Base-by-base conservation (phyloP, 2,888 invertebrate species). In the Tiliacea aurago region DNA sequence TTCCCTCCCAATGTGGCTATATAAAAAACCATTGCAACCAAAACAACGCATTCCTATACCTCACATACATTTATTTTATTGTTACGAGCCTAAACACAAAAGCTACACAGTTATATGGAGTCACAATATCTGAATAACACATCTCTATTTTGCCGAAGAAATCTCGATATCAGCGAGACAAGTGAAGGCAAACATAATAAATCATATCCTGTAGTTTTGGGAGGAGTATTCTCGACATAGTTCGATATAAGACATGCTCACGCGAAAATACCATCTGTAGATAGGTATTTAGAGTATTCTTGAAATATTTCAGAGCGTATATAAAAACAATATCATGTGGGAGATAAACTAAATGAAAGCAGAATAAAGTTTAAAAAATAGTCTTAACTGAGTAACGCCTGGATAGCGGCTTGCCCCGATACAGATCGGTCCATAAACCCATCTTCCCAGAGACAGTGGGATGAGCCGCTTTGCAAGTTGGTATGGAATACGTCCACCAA, bases 131-230 rank as follows among this genome's bases (percentile, higher is more conserved):
- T 78, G 84, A 85, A 85, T 83, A 86, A 84, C 86, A 87, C 78
- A 84, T 86, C 87, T 80, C 70, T 85, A 77, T 88, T 85, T 82
- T 80, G 88, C 53, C 83, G 78, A 86, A 89, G 88, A 86, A 88
- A 88, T 88, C 86, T 86, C 85, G 86, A 87, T 88, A 88, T 86
- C 84, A 84, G 73, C 43, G 65, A 58, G 87, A 90, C 86, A 86
- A 88, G 85, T 81, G 77, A 51, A 28, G 74, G 85, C 86, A 90
- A 91, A 91, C 88, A 90, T 85, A 73, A 92, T 92, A 91, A 92
- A 93, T 93, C 92, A 92, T 88, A 86, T 87, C 72, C 59, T 75
- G 66, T 82, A 86, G 85, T 85, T 75, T 80, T 83, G 76, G 73
- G 77, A 18, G 78, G 70, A 76, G 73, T 90, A 89, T 90, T 90